phyloP scores from a whole-genome alignment of 2,888 invertebrate genomes.

The Aphodius sticticus region DNA sequence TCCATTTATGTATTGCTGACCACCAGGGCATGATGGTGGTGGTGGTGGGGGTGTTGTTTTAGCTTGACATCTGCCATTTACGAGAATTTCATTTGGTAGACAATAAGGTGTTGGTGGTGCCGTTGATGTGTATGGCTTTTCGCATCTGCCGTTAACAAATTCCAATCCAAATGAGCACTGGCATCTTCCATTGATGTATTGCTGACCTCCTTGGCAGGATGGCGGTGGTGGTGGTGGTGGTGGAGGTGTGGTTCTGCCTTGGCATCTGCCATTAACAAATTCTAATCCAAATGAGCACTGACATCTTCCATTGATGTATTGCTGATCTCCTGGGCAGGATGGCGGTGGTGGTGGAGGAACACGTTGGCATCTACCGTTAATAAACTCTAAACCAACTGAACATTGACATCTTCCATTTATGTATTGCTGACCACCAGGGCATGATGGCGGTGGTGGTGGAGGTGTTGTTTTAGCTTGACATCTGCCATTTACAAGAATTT shows the following conservation, averaged over 20 bases:
- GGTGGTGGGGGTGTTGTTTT: constrained; percentile 14
- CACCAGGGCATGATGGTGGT: constrained; percentile 13
- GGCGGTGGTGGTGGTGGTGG: constrained; percentile 17
- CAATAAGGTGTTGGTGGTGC: constrained; percentile 11
- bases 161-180: constrained; percentile 6
- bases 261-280: constrained; percentile 24
- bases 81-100: background rate
- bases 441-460: constrained; percentile 14
- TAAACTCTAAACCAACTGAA: constrained; percentile 13
- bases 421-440: constrained; percentile 22
- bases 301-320: constrained; percentile 29
- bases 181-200: constrained; percentile 16
- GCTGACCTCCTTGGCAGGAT: constrained; percentile 13
- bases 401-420: constrained; percentile 25
- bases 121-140: constrained; percentile 8
- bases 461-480: constrained; percentile 15
- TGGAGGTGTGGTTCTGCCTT: constrained; percentile 22
- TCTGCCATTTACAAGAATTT: constrained; percentile 14
- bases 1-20: constrained; percentile 27
- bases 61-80: constrained; percentile 22
- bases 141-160: constrained; percentile 25
- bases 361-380: constrained; percentile 28
- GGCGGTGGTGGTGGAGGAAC: constrained; percentile 17
- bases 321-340: constrained; percentile 16
- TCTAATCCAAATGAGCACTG: constrained; percentile 18